A percentile compares a stretch with the other conserved stretches of the same genome.
Conservation (phyloP, 92 coral and sea anemone species). For the Porites evermanni region DNA sequence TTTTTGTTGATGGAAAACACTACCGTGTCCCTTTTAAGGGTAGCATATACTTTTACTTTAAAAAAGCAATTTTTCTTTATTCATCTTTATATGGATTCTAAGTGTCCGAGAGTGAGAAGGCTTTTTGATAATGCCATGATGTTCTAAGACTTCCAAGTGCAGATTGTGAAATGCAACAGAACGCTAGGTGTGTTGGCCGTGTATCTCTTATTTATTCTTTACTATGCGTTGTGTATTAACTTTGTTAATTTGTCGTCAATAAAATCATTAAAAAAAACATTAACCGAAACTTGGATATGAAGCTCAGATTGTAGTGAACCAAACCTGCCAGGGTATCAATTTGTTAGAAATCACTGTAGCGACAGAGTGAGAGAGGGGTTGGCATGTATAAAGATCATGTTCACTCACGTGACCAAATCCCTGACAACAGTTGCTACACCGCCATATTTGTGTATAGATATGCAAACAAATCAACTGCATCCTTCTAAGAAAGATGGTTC, state of each 20-base stretch:
- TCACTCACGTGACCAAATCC: slow-evolving; percentile 18
- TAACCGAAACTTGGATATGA: no score
- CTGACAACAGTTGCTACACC: neutral
- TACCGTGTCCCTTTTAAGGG: slow-evolving; percentile 2
- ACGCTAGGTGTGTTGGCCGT: slow-evolving; percentile 2
- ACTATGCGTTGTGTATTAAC: no score
- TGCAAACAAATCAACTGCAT: neutral
- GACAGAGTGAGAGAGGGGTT: no score
- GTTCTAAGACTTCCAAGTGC: neutral
- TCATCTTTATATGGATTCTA: neutral
- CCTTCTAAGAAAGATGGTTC: slow-evolving; percentile 16
- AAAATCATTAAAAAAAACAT: no score
- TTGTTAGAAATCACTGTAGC: no score
- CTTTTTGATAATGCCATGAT: neutral
- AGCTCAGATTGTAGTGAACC: no score
- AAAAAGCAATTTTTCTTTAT: neutral
- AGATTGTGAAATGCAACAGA: neutral
- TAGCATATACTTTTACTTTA: neutral
- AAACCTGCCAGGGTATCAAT: no score
- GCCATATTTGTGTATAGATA: neutral
- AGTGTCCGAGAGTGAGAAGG: neutral
- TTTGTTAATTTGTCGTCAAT: no score
- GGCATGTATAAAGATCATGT: neutral
- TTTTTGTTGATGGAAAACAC: slow-evolving; percentile 15
- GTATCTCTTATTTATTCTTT: neutral